phyloP scores from a whole-genome alignment of 1,140 invertebrate genomes.

The Drosophila navojoa region DNA sequence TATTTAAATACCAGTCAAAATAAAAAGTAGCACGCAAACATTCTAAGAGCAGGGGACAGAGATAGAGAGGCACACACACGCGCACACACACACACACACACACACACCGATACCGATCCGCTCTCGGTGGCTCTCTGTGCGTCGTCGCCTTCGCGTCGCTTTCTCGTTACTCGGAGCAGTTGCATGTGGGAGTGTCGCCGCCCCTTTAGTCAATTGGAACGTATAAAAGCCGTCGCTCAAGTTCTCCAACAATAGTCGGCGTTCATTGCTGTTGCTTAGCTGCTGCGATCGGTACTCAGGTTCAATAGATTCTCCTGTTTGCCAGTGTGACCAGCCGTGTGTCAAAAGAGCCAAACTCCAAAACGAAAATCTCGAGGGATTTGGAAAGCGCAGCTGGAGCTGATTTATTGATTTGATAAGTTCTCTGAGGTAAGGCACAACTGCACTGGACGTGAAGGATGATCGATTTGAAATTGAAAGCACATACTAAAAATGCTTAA shows the following conservation, averaged over 20 bases:
- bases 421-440: constrained; percentile 41
- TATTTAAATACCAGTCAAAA: not conserved
- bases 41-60: not conserved
- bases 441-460: not conserved
- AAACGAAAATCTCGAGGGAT: constrained; percentile 26
- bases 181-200: constrained; percentile 40
- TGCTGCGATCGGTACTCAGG: constrained; percentile 58
- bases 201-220: constrained; percentile 39
- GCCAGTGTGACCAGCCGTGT: constrained; percentile 20
- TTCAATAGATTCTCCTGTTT: constrained; percentile 27
- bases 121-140: constrained; percentile 10
- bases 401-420: constrained; percentile 33
- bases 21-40: constrained; percentile 11
- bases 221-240: constrained; percentile 60
- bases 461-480: constrained; percentile 22
- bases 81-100: too few species aligned
- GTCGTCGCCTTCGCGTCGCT: constrained; percentile 7
- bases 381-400: constrained; percentile 40
- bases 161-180: constrained; percentile 10
- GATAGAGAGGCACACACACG: not conserved
- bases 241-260: constrained; percentile 57
- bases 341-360: constrained; percentile 32
- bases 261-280: constrained; percentile 55
- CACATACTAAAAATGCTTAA: constrained; percentile 24
- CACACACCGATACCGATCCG: not conserved